These are phyloP conservation scores for Drosophila nannoptera DNA, from an alignment of 1,140 invertebrate species.

Conservation along the genomic window DNA sequence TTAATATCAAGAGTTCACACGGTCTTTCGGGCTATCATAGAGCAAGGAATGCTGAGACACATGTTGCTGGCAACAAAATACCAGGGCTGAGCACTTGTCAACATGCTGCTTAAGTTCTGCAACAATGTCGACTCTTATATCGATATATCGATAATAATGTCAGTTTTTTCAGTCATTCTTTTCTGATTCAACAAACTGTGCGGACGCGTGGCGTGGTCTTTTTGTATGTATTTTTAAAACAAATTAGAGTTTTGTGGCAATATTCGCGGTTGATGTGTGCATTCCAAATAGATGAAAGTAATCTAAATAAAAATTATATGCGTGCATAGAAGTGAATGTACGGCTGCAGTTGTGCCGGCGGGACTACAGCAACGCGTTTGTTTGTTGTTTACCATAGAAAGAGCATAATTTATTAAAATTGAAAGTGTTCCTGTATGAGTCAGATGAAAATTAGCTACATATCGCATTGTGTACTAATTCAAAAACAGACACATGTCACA, in stretches of 20 bases:
- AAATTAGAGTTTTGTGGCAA: slow-evolving; percentile 19
- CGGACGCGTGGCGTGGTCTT: slow-evolving; percentile 47
- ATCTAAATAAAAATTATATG: slow-evolving; percentile 10
- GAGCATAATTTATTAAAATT: slow-evolving; percentile 16
- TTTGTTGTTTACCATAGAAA: slow-evolving; percentile 19
- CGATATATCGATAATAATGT: slow-evolving; percentile 38
- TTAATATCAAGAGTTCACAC: too few species aligned
- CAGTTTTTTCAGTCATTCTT: slow-evolving; percentile 34
- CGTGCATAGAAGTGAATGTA: not conserved
- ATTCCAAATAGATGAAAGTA: slow-evolving; percentile 6
- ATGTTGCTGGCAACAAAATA: not conserved
- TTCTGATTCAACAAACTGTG: slow-evolving; percentile 42
- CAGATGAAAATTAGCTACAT: slow-evolving; percentile 22
- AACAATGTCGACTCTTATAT: slow-evolving; percentile 4
- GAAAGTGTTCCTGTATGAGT: slow-evolving; percentile 29
- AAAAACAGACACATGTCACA: slow-evolving; percentile 36
- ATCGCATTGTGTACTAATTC: slow-evolving; percentile 47
- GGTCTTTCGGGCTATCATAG: too few species aligned
- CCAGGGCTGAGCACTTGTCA: not conserved
- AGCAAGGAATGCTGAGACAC: too few species aligned
- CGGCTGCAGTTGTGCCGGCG: slow-evolving; percentile 8
- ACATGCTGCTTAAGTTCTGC: slow-evolving; percentile 18
- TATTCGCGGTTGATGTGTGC: slow-evolving; percentile 14
- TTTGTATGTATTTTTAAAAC: slow-evolving; percentile 47
- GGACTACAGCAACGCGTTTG: slow-evolving; percentile 15